These are phyloP conservation scores for Mohoua ochrocephala DNA, from an alignment of 2,113 vertebrate genomes.

Conservation along the genomic window DNA sequence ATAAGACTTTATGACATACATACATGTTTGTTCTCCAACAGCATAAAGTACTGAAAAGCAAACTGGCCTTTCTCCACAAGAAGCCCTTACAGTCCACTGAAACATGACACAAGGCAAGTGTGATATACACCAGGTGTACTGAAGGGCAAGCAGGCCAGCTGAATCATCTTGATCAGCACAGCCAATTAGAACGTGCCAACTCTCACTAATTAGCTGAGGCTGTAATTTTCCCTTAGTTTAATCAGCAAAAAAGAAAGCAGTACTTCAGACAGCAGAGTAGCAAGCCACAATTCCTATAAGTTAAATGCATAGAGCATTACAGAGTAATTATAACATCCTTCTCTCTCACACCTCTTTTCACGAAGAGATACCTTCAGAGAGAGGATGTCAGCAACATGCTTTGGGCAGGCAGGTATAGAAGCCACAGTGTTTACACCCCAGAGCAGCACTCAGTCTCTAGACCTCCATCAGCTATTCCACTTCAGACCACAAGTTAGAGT, in stretches of 20 bases:
- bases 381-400: background rate
- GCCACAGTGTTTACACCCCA: background rate
- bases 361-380: background rate
- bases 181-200: background rate
- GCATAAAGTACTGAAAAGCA: background rate
- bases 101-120: background rate
- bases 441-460: background rate
- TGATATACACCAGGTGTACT: background rate
- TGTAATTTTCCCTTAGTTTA: background rate
- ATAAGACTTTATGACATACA: background rate
- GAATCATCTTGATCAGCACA: background rate
- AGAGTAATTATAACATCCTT: background rate
- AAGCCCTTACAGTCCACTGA: background rate
- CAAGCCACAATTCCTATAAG: background rate
- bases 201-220: background rate
- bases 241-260: background rate
- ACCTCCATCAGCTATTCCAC: background rate
- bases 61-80: background rate
- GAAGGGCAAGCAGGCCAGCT: background rate
- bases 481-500: background rate
- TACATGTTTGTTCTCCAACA: background rate
- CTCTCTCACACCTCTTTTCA: background rate
- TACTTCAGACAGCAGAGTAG: background rate
- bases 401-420: background rate
- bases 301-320: background rate